Evolutionary conservation across 2,113 vertebrate genomes (phyloP).

Genomic region (Oncorhynchus masou): DNA sequence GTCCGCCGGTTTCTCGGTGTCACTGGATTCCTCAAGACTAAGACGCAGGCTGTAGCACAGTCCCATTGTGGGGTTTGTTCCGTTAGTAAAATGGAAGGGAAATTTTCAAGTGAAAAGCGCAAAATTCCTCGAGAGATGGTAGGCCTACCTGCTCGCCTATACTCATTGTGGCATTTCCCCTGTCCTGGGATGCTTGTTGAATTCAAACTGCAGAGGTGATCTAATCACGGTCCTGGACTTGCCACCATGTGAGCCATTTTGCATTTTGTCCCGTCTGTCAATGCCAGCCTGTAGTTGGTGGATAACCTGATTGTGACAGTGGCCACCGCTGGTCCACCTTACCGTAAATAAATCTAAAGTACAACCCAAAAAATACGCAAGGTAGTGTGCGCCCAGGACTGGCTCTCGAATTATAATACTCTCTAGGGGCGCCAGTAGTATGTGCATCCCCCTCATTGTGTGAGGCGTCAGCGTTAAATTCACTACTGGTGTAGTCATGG

Average conservation of each 20-base stretch:
- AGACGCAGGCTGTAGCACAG: slow-evolving; percentile 81
- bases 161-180: slow-evolving; percentile 26
- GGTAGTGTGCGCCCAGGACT: neutral
- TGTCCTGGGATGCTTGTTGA: slow-evolving; percentile 11
- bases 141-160: neutral
- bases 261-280: slow-evolving; percentile 51
- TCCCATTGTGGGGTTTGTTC: slow-evolving; percentile 66
- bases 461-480: neutral
- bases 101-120: neutral
- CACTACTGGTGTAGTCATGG: neutral
- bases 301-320: slow-evolving; percentile 61
- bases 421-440: neutral
- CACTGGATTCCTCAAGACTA: slow-evolving; percentile 68
- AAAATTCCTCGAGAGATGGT: neutral
- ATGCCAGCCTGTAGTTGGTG: slow-evolving; percentile 2
- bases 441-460: neutral
- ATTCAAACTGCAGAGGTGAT: slow-evolving; percentile 27
- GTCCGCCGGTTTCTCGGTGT: slow-evolving; percentile 44
- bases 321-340: slow-evolving; percentile 22
- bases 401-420: too few relatives aligned
- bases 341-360: slow-evolving; percentile 30
- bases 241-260: slow-evolving; percentile 61
- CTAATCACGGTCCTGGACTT: slow-evolving; percentile 52
- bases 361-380: slow-evolving; percentile 1
- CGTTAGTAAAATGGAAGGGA: neutral